Evolutionary conservation across 2,797 vertebrate species (phyloP).

Genomic region (Mormyrus hasselquistii): DNA sequence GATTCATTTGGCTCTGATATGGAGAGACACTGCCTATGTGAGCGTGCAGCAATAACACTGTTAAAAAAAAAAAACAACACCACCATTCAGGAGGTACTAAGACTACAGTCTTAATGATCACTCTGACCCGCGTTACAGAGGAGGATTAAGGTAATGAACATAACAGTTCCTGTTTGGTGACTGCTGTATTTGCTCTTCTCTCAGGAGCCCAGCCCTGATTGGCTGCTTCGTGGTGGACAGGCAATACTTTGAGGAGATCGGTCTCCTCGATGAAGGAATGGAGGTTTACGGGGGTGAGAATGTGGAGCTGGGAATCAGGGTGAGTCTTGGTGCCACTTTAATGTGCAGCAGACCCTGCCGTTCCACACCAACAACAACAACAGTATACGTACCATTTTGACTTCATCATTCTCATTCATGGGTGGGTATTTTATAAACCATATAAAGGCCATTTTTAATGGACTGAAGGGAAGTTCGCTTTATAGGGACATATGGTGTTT

Average conservation of each 20-base stretch:
- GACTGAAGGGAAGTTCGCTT: background rate
- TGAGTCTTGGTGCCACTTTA: slow-evolving; percentile 57
- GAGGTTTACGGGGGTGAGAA: slow-evolving; percentile 97
- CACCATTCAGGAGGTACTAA: background rate
- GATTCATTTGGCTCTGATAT: background rate
- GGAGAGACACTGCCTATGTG: background rate
- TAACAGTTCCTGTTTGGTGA: background rate
- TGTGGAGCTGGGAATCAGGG: slow-evolving; percentile 92
- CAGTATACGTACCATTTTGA: background rate
- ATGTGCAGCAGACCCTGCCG: background rate
- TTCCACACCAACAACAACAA: background rate
- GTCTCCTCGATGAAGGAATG: slow-evolving; percentile 94
- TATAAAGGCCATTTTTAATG: background rate
- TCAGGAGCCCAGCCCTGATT: slow-evolving; percentile 92
- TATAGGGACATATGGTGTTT: background rate
- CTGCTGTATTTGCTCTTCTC: background rate
- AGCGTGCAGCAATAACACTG: background rate
- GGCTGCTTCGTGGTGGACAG: slow-evolving; percentile 96
- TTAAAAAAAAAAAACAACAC: background rate
- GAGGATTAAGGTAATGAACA: background rate
- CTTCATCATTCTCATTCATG: background rate
- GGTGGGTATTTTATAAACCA: background rate
- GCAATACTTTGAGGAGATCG: slow-evolving; percentile 95
- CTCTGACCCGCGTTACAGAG: background rate
- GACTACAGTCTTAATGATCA: background rate